Conservation (phyloP, 2,888 invertebrate species). For the Folsomia candida region DNA sequence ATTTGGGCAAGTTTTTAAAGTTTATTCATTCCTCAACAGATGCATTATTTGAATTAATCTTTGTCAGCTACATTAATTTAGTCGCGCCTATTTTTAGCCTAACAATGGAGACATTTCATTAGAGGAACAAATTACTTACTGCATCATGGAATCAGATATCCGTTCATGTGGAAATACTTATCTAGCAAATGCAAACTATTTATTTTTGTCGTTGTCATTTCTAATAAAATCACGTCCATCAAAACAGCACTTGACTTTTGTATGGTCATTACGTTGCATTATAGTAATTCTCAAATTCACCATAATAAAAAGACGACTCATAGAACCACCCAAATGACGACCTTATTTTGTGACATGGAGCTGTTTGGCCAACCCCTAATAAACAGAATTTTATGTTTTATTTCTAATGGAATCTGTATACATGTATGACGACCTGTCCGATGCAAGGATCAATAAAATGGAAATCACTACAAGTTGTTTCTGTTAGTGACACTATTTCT, state of each 20-base stretch:
- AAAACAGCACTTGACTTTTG: not conserved
- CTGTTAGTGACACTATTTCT: too few species aligned
- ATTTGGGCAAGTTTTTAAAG: not conserved
- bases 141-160: not conserved
- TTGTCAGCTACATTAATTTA: not conserved
- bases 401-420: too few species aligned
- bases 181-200: not conserved
- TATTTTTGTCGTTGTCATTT: not conserved
- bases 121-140: not conserved
- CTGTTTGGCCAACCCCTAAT: too few species aligned
- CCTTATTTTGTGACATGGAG: too few species aligned
- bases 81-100: not conserved
- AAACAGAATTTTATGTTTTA: too few species aligned
- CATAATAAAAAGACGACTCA: not conserved
- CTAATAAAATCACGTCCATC: not conserved
- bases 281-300: not conserved
- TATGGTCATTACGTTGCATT: not conserved
- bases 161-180: slow-evolving; percentile 1
- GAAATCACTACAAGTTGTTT: too few species aligned
- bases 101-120: not conserved
- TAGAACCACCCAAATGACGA: not conserved
- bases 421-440: too few species aligned
- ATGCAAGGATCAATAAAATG: too few species aligned
- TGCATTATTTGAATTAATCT: not conserved
- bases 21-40: not conserved